Conservation (phyloP, 2,888 invertebrate species). For the Frankliniella intonsa region DNA sequence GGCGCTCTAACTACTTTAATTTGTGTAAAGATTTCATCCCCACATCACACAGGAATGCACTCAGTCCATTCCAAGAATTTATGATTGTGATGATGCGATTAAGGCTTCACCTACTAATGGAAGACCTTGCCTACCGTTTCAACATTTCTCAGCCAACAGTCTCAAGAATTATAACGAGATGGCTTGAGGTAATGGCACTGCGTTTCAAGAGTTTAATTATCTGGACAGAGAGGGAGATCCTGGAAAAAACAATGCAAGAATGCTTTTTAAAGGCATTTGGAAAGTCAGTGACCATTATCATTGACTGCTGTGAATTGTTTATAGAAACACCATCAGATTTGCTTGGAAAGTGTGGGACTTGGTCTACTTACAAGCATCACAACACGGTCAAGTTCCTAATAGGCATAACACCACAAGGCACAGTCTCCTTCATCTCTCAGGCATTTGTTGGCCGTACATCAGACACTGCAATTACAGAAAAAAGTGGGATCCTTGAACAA, state of each 20-base stretch:
- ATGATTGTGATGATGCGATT: slow-evolving; percentile 27
- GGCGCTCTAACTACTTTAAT: too few species aligned
- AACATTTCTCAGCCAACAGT: slow-evolving; percentile 3
- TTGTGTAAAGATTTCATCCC: not conserved
- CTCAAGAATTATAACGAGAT: slow-evolving; percentile 16
- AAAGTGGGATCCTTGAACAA: not conserved
- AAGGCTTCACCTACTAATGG: slow-evolving; percentile 3
- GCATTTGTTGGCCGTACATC: not conserved
- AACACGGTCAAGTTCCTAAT: not conserved
- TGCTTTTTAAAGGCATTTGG: not conserved
- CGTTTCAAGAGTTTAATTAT: not conserved
- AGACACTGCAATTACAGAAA: not conserved
- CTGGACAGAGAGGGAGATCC: not conserved
- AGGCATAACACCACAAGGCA: not conserved
- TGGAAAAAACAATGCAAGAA: not conserved
- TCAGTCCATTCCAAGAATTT: slow-evolving; percentile 25
- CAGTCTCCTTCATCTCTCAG: not conserved
- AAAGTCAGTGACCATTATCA: not conserved
- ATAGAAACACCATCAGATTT: not conserved
- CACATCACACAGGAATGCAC: not conserved
- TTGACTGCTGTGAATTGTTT: not conserved
- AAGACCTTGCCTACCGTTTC: slow-evolving; percentile 30
- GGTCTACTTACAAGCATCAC: not conserved
- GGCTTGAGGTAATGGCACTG: slow-evolving; percentile 17
- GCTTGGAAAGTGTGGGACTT: not conserved